Evolutionary conservation across 1,140 invertebrate genomes (phyloP).

Genomic region (Elymnias hypermnestra): DNA sequence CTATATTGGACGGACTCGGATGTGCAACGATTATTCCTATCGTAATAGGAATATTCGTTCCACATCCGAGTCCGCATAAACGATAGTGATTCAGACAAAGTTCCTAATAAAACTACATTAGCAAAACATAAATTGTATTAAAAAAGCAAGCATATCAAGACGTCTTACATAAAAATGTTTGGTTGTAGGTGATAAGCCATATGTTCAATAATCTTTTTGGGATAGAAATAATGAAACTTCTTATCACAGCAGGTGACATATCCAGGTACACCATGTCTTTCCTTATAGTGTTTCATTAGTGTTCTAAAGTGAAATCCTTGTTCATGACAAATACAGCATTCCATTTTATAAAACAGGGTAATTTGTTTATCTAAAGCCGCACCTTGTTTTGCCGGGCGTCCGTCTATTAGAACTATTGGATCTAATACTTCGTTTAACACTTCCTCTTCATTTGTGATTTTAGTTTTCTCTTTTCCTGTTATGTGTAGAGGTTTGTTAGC

Average conservation of each 20-base stretch:
- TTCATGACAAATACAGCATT: slow-evolving; percentile 66
- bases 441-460: slow-evolving; percentile 24
- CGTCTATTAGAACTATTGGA: slow-evolving; percentile 53
- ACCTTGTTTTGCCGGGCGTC: slow-evolving; percentile 58
- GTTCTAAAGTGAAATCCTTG: slow-evolving; percentile 56
- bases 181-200: slow-evolving; percentile 67
- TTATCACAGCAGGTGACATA: slow-evolving; percentile 66
- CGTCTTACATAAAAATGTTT: slow-evolving; percentile 64
- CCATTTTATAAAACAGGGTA: slow-evolving; percentile 67
- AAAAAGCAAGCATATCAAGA: neutral
- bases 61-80: no score
- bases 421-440: slow-evolving; percentile 36
- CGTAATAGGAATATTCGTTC: no score
- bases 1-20: no score
- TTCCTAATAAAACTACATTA: neutral
- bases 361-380: slow-evolving; percentile 60
- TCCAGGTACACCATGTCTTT: slow-evolving; percentile 63
- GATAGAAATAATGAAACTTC: slow-evolving; percentile 68
- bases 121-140: neutral
- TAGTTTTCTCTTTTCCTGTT: slow-evolving; percentile 23
- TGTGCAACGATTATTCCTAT: no score
- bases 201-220: slow-evolving; percentile 68
- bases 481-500: slow-evolving; percentile 25
- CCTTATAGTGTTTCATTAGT: slow-evolving; percentile 68
- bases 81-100: no score